Base-by-base conservation (phyloP, 2,888 invertebrate species). In the Thymelicus sylvestris region DNA sequence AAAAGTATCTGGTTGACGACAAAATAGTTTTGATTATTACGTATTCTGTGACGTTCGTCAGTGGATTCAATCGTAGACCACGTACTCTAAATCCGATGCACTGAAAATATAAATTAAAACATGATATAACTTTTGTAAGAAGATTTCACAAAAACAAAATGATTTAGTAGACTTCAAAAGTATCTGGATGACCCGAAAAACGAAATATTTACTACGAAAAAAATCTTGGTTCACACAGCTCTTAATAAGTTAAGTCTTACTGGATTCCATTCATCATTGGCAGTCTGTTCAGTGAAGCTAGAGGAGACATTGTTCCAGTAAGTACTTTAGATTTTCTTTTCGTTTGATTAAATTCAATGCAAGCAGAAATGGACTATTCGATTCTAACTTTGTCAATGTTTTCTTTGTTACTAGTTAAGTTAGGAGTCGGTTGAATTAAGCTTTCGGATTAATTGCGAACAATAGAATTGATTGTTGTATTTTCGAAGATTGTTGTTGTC, bases 311-410 rank as follows among this genome's bases (percentile, higher is more conserved):
- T 67, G 67, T 67, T 61, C 41, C 41, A 60, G 24, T 61, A 41
- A 60, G 24, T 61, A 41, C 61, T 67, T 52, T 61, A 19, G 50
- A 39, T 38, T 60, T 50, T 67, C 13, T n/a, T 60, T 67, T 67
- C 41, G 19, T 67, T 67, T 50, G 61, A 67, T 67, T 67, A 67
- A 67, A 67, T 67, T 61, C 61, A 61, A n/a, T 67, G 61, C 19
- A 50, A 67, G 41, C 62, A 55, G 61, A 62, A 67, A 67, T 67
- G 24, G 39, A 55, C 67, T 62, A 41, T 52, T 67, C 38, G 24
- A 67, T 61, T 62, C 38, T 31, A 67, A 67, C 61, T 67, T 67
- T 52, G 38, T 55, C 62, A 24, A 24, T 67, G 67, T 67, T 67
- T 52, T 44, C 62, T 67, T 62, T 62, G n/a, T n/a, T 44, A 60